phyloP scores from a whole-genome alignment of 2,113 vertebrate genomes.

The Cyprinodon brontotheroides region DNA sequence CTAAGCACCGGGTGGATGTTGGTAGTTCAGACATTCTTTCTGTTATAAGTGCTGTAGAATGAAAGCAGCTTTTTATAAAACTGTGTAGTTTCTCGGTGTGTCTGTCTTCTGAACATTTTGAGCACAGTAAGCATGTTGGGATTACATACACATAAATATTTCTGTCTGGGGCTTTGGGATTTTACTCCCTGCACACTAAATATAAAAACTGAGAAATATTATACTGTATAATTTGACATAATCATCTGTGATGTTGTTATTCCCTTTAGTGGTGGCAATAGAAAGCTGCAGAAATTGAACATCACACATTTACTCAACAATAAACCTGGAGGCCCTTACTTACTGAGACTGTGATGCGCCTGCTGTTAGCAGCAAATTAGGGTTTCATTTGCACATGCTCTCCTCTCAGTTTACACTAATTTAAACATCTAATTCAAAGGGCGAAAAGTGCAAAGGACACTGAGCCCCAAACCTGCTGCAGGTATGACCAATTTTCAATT shows the following conservation, averaged over 20 bases:
- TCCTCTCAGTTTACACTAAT: too few species aligned
- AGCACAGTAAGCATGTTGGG: not conserved
- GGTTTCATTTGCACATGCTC: too few species aligned
- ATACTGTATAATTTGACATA: not conserved
- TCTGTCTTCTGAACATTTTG: not conserved
- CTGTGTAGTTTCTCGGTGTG: conserved; percentile 16
- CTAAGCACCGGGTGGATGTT: conserved; percentile 14
- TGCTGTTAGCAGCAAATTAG: too few species aligned
- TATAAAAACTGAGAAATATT: not conserved
- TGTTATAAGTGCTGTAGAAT: conserved; percentile 4
- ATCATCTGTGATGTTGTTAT: not conserved
- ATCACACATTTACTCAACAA: not conserved
- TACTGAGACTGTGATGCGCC: not conserved
- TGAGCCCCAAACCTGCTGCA: too few species aligned
- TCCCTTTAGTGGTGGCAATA: not conserved
- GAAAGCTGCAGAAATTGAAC: not conserved
- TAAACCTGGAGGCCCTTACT: not conserved
- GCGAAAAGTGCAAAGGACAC: too few species aligned
- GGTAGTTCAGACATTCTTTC: conserved; percentile 46
- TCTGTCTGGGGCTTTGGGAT: not conserved
- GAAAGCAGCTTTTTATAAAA: conserved; percentile 6
- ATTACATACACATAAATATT: not conserved
- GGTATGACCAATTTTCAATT: too few species aligned
- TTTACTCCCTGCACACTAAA: not conserved
- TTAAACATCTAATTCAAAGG: too few species aligned